phyloP scores from a whole-genome alignment of 2,797 vertebrate species.

The Apogon hyalosoma region DNA sequence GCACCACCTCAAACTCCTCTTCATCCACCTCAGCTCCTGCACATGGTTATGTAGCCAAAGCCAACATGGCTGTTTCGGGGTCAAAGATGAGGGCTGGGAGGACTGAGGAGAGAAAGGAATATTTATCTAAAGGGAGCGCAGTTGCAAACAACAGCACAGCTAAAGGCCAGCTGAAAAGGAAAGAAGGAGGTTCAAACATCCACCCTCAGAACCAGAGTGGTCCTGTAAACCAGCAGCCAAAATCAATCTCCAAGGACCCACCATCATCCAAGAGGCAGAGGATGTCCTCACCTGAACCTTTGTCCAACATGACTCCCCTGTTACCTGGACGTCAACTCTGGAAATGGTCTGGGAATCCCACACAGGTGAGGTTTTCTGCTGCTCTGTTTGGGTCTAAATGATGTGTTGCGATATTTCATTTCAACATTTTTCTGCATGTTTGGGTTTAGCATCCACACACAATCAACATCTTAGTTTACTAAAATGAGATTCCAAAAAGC shows the following conservation, averaged over 20 bases:
- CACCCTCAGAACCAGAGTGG: conserved; percentile 62
- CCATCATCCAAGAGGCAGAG: conserved; percentile 89
- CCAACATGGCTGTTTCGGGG: conserved; percentile 77
- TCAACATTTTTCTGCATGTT: too few species aligned
- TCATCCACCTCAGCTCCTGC: conserved; percentile 76
- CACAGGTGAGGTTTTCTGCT: conserved; percentile 86
- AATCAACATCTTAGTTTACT: too few species aligned
- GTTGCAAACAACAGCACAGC: conserved; percentile 60
- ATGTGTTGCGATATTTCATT: too few species aligned
- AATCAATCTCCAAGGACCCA: conserved; percentile 87
- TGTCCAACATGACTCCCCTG: conserved; percentile 90
- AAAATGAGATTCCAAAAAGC: too few species aligned
- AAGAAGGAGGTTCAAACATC: conserved; percentile 77
- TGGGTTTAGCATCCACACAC: too few species aligned
- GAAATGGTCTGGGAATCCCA: conserved; percentile 98
- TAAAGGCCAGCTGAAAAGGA: conserved; percentile 86
- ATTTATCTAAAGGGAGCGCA: conserved; percentile 58
- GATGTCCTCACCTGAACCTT: conserved; percentile 91
- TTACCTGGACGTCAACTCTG: conserved; percentile 93
- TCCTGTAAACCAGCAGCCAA: conserved; percentile 80
- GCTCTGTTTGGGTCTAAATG: background rate
- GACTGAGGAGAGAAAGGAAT: conserved; percentile 73
- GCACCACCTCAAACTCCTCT: conserved; percentile 69
- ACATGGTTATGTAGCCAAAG: conserved; percentile 87
- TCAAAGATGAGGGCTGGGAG: conserved; percentile 81